Evolutionary conservation across 2,113 vertebrate species (phyloP), one percentile per base, ranked within the genome.

Genomic region (Neoarius graeffei): DNA sequence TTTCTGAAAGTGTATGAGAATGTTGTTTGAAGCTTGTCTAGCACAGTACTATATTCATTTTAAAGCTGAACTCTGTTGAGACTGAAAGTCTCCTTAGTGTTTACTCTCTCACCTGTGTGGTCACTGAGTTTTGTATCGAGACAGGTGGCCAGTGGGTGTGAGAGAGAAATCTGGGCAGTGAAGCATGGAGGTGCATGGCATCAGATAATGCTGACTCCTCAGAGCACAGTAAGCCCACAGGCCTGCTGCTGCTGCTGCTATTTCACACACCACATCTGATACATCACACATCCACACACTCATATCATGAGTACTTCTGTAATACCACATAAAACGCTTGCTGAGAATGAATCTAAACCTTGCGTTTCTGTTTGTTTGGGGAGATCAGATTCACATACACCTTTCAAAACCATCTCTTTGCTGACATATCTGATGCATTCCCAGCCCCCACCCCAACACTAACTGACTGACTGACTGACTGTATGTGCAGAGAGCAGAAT

Each of bases 61-160:
- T 7, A 8, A 7, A 54, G 23, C 50, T 20, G 42, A 62, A 56
- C 74, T 85, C 10, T 66, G 35, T 10, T 48, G 50, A 50, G 25
- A 50, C n/a, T 66, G 2, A 81, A 89, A 89, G 90, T 89, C 81
- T 90, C 86, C 77, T 84, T 35, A 84, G 86, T 84, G 54, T 91
- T 90, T 90, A 90, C 19, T 50, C 88, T 9, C 80, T 81, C 83
- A 84, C 88, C 88, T 91, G 89, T 82, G 57, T 86, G 90, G 93
- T 89, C 89, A 76, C 23, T 85, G 83, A 86, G 91, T 90, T 79
- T 57, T 77, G 86, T 89, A 81, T 71, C 86, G 89, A 91, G 92
- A 93, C 94, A 95, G 95, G 93, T 95, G 94, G 94, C 90, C 91
- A 91, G 89, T 92, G 91, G 93, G 91, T 93, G 25, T 60, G n/a